Percentiles rank a stretch among this genome's conserved stretches.
Evolutionary conservation across 2,797 vertebrate species (phyloP).

Genomic region (Arnoldichthys spilopterus): DNA sequence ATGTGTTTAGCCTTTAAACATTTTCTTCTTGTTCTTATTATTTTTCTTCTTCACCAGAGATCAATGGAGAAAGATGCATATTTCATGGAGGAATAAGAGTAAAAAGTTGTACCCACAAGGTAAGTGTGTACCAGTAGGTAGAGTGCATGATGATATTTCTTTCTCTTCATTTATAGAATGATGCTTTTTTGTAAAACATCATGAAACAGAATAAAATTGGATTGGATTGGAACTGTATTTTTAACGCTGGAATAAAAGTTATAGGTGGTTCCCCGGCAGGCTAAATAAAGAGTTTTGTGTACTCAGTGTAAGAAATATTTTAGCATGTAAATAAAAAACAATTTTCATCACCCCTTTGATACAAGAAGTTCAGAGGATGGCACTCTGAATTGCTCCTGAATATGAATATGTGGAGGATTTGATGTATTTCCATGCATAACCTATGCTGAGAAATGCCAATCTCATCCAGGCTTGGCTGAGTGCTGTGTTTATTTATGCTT

Average conservation of each 20-base stretch:
- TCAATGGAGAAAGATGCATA: too few species aligned
- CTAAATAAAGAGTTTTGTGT: not conserved
- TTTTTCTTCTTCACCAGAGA: too few species aligned
- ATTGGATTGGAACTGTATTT: not conserved
- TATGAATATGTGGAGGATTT: conserved; percentile 44
- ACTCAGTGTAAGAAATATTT: not conserved
- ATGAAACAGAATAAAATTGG: too few species aligned
- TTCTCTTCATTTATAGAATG: too few species aligned
- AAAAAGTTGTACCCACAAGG: too few species aligned
- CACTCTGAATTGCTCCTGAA: conserved; percentile 22
- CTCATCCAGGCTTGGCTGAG: conserved; percentile 65
- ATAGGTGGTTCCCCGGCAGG: not conserved
- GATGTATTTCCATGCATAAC: conserved; percentile 73
- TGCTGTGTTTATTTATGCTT: conserved; percentile 65
- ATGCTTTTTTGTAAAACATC: too few species aligned
- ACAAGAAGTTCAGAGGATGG: not conserved
- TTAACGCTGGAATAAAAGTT: not conserved
- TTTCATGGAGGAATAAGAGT: too few species aligned
- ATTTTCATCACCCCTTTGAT: conserved; percentile 7
- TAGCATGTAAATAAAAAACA: conserved; percentile 27
- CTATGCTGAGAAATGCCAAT: conserved; percentile 69
- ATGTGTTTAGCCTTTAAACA: too few species aligned
- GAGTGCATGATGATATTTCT: too few species aligned
- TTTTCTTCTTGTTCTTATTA: too few species aligned
- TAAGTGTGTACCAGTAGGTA: too few species aligned